Evolutionary conservation across 2,113 vertebrate species (phyloP).

Genomic region (Ammospiza caudacuta): DNA sequence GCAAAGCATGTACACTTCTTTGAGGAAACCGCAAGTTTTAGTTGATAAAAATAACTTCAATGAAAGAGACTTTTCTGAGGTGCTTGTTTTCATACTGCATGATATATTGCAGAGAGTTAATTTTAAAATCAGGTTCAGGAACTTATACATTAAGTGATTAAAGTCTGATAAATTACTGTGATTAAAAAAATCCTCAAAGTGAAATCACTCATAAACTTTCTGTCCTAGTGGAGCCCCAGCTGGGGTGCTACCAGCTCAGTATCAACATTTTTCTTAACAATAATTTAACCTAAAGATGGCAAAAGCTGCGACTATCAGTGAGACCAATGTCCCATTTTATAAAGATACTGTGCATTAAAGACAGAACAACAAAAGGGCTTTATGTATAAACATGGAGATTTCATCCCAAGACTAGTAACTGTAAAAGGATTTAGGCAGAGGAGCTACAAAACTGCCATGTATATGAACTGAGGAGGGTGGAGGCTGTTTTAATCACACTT

Average conservation of each 20-base stretch:
- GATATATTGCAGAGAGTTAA: not conserved
- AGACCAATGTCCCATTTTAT: not conserved
- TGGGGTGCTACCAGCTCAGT: not conserved
- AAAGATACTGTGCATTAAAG: not conserved
- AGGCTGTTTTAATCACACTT: conserved; percentile 25
- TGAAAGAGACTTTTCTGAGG: not conserved
- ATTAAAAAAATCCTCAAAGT: not conserved
- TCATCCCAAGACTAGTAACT: not conserved
- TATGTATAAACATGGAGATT: not conserved
- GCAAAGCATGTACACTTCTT: not conserved
- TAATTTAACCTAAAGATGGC: not conserved
- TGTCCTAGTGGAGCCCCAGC: not conserved
- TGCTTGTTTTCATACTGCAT: not conserved
- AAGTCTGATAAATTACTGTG: conserved; percentile 4
- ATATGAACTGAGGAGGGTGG: not conserved
- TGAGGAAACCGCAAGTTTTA: not conserved
- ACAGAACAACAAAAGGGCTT: not conserved
- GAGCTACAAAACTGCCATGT: not conserved
- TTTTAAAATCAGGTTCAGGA: conserved; percentile 11
- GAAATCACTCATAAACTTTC: not conserved
- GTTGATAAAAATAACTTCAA: not conserved
- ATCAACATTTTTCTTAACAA: not conserved
- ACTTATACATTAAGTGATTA: conserved; percentile 4
- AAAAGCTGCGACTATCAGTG: not conserved
- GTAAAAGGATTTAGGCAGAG: conserved; percentile 16